Conservation (phyloP, 1,140 invertebrate species). For the Cherax quadricarinatus region DNA sequence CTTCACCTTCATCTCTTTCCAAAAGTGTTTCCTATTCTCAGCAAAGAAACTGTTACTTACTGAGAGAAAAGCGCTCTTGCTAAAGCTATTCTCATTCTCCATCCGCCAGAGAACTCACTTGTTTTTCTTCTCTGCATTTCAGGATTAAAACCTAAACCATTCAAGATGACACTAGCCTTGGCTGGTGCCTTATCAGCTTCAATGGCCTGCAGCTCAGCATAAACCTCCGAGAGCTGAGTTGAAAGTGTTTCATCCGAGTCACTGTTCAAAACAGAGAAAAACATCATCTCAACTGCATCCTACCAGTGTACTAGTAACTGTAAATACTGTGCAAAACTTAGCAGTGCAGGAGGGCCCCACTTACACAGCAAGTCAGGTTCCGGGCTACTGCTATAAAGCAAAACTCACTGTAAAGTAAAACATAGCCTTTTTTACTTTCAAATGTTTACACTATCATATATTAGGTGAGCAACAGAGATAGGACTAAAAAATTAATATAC, state of each 20-base stretch:
- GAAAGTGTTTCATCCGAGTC: conserved; percentile 82
- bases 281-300: background rate
- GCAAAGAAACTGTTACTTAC: conserved; percentile 40
- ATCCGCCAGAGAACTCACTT: conserved; percentile 98
- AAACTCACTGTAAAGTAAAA: too few species aligned
- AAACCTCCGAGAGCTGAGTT: conserved; percentile 85
- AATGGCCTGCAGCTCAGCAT: conserved; percentile 96
- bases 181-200: conserved; percentile 98
- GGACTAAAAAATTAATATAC: too few species aligned
- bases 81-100: conserved; percentile 98
- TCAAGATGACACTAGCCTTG: conserved; percentile 93
- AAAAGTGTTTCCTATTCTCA: too few species aligned
- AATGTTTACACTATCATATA: too few species aligned
- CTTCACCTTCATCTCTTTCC: too few species aligned
- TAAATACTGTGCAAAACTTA: too few species aligned
- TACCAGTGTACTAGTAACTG: too few species aligned
- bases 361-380: too few species aligned
- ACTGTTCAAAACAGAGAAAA: conserved; percentile 74
- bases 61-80: conserved; percentile 87
- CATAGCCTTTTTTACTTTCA: too few species aligned
- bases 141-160: conserved; percentile 96
- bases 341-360: too few species aligned
- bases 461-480: too few species aligned
- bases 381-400: too few species aligned
- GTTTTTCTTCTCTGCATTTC: conserved; percentile 96